Conservation (phyloP, 2,797 vertebrate genomes). For the Balearica regulorum region DNA sequence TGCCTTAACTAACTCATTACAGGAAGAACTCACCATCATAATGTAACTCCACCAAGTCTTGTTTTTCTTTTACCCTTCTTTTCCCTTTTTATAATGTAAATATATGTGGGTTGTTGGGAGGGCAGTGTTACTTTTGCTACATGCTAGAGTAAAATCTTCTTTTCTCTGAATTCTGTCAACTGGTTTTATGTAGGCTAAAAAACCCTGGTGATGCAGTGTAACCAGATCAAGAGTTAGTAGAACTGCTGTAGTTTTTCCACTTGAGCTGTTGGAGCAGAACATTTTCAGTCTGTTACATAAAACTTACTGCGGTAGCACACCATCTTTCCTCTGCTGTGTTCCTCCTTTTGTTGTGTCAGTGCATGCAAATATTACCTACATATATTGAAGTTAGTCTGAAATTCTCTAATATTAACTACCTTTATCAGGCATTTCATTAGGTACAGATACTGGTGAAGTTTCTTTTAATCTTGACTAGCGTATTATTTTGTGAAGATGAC, state of each 20-base stretch:
- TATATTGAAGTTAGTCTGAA: background rate
- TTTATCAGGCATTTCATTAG: background rate
- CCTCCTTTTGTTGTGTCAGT: background rate
- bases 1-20: conserved; percentile 41
- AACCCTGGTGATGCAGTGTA: background rate
- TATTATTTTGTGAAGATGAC: background rate
- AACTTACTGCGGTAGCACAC: background rate
- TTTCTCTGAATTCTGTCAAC: background rate
- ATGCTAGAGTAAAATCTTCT: background rate
- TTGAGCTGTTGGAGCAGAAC: background rate
- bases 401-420: background rate
- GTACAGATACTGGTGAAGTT: background rate
- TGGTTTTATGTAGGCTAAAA: background rate
- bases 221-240: background rate
- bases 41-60: conserved; percentile 71
- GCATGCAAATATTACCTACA: background rate
- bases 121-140: background rate
- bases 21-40: conserved; percentile 66
- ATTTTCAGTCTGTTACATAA: background rate
- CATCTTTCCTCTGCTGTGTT: background rate
- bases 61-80: conserved; percentile 1
- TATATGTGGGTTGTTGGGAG: background rate
- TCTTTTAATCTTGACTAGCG: background rate
- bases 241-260: conserved; percentile 3
- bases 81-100: background rate